Evolutionary conservation across 37 sponge, comb jelly and placozoan genomes (phyloP), one percentile per base, ranked within the genome.

Genomic region (Theonella swinhoei): DNA sequence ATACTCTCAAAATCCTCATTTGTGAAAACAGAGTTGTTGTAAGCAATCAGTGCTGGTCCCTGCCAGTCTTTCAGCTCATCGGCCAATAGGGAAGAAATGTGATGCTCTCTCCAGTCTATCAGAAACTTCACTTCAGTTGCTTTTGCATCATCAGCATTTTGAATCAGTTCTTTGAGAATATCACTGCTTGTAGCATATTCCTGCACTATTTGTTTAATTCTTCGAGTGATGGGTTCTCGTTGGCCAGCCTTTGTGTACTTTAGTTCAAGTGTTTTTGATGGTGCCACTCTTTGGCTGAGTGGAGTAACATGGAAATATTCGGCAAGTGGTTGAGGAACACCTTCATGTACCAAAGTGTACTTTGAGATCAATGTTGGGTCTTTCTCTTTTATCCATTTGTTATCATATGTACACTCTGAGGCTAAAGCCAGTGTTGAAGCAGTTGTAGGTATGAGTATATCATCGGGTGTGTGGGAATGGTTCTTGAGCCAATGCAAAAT

Each of bases 131-230:
- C 82, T 41, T 88, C 69, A n/a, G 74, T 85, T 4, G 95, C 95
- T 28, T 70, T 69, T 23, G 95, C 95, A 88, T 94, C 95, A 73
- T 94, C 95, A 72, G n/a, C n/a, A n/a, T n/a, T n/a, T n/a, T n/a
- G n/a, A n/a, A n/a, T n/a, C n/a, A n/a, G n/a, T n/a, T n/a, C 95
- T 40, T 94, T 94, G 71, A 94, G 81, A 29, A 94, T 84, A 64
- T 88, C 91, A 65, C 84, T 83, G 72, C 88, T 67, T 38, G 43
- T 75, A 33, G 76, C 75, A 70, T 94, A 94, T 22, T 88, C 95
- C 64, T 80, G 34, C 33, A 94, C 71, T 14, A 91, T 91, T 4
- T 77, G 64, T 9, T 43, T 71, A 11, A 94, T 75, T 28, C 95
- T 64, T 3, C 75, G 40, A 39, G 91, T 94, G 23, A 94, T 54